These are phyloP conservation scores for Nannoperca obscura DNA, from an alignment of 2,797 vertebrate species.

Conservation along the genomic window DNA sequence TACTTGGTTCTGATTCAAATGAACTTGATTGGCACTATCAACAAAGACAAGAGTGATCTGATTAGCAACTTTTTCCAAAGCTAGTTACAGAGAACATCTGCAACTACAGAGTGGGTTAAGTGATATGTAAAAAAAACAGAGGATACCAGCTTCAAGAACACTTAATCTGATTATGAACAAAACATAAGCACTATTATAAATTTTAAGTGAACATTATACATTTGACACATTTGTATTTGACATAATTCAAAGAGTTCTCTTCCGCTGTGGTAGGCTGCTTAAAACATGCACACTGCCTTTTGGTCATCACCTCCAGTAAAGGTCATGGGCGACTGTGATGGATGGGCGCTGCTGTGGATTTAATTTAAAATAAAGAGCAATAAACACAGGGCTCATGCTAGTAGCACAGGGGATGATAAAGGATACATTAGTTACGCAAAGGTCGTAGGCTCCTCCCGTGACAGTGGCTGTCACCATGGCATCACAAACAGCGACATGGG, in stretches of 20 bases:
- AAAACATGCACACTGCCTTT: slow-evolving; percentile 56
- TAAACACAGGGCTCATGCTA: slow-evolving; percentile 78
- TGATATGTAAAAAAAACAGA: neutral
- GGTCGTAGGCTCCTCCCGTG: slow-evolving; percentile 86
- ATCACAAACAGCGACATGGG: slow-evolving; percentile 68
- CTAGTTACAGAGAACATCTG: neutral
- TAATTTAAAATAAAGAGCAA: slow-evolving; percentile 88
- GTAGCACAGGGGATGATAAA: slow-evolving; percentile 79
- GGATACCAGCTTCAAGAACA: slow-evolving; percentile 6
- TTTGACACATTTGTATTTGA: slow-evolving; percentile 8
- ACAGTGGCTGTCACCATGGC: slow-evolving; percentile 77
- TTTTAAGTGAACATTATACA: slow-evolving; percentile 19
- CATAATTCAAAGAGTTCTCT: slow-evolving; percentile 34
- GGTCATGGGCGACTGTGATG: slow-evolving; percentile 83
- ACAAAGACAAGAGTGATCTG: slow-evolving; percentile 11
- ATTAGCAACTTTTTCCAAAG: neutral
- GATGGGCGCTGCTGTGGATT: slow-evolving; percentile 83
- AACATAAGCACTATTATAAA: neutral
- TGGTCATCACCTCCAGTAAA: slow-evolving; percentile 86
- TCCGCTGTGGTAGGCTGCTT: slow-evolving; percentile 35
- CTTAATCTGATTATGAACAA: slow-evolving; percentile 3
- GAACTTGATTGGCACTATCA: neutral
- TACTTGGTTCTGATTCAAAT: neutral
- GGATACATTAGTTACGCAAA: slow-evolving; percentile 89
- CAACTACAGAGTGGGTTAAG: neutral